Base-by-base conservation (phyloP, 2,113 vertebrate species). In the Marcusenius ussheri region DNA sequence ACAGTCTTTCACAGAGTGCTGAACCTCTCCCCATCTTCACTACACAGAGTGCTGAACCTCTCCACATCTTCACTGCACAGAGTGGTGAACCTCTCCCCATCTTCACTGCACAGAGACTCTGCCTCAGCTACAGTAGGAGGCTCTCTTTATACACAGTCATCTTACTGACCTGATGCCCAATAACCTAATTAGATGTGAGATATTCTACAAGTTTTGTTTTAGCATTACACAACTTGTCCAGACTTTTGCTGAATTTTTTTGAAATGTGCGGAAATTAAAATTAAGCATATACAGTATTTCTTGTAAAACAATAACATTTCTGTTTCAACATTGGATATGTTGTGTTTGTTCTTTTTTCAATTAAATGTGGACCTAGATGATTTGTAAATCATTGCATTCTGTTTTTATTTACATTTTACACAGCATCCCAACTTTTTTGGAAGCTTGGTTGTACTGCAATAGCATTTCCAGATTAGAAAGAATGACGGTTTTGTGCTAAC, bases 401-500 rank as follows among this genome's bases (percentile, higher is more conserved):
- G 62, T 31, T 70, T 70, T 70, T 70, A 70, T 31, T 70, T 70
- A 11, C n/a, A 70, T 70, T 31, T 70, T 70, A 70, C n/a, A 31
- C n/a, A 70, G n/a, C 10, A 1, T 70, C 62, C 62, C 62, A 31
- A 70, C 10, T 31, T 70, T 70, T 31, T 31, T 31, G 62, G n/a
- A 31, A 70, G 11, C 3, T 11, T 11, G 62, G 62, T 11, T 31
- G 62, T 31, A 31, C 13, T 86, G 24, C 39, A 31, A 47, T 24
- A 86, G n/a, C 24, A 13, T 7, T 51, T 47, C 84, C 47, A 53
- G 47, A 19, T 47, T 35, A 53, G 42, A 9, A n/a, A 50, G 39
- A 24, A 90, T 86, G n/a, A 53, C 47, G 62, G 45, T 90, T 90
- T 74, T 77, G 46, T 49, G 56, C 31, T 74, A 19, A 70, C 27